Percentiles rank a stretch among this genome's conserved stretches.
These are phyloP conservation scores for Blastobasis adustella DNA, from an alignment of 2,888 invertebrate species.

Conservation along the genomic window DNA sequence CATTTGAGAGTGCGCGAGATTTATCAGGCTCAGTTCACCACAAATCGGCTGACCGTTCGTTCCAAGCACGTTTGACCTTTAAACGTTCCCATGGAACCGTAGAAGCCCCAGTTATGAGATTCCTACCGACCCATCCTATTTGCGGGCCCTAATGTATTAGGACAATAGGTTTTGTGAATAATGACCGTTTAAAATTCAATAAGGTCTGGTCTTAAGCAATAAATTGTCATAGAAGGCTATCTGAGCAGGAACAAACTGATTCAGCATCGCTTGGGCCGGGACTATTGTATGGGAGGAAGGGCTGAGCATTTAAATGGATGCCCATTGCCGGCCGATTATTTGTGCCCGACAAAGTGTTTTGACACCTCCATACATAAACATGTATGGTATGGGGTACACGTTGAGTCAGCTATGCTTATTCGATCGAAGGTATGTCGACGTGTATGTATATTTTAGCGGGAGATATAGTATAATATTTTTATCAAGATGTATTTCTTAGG, in stretches of 20 bases:
- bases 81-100: conserved; percentile 6
- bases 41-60: conserved; percentile 5
- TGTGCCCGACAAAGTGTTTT: conserved; percentile 30
- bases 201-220: conserved; percentile 48
- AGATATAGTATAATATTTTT: no score
- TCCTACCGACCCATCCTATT: conserved; percentile 10
- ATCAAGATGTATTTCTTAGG: no score
- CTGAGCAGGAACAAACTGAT: conserved; percentile 62
- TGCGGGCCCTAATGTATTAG: conserved; percentile 17
- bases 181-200: conserved; percentile 67
- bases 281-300: no score
- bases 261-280: conserved; percentile 20
- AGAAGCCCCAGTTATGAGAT: conserved; percentile 21
- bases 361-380: no score
- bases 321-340: conserved; percentile 62
- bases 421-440: no score
- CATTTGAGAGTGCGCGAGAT: conserved; percentile 30
- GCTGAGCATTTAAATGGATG: conserved; percentile 57
- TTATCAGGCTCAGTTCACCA: conserved; percentile 20
- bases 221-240: conserved; percentile 72
- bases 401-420: no score
- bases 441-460: no score
- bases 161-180: conserved; percentile 51
- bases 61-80: conserved; percentile 15
- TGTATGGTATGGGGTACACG: no score